Percentiles rank a stretch among this genome's conserved stretches.
phyloP scores from a whole-genome alignment of 2,797 vertebrate genomes.

The Sparidentex hasta region DNA sequence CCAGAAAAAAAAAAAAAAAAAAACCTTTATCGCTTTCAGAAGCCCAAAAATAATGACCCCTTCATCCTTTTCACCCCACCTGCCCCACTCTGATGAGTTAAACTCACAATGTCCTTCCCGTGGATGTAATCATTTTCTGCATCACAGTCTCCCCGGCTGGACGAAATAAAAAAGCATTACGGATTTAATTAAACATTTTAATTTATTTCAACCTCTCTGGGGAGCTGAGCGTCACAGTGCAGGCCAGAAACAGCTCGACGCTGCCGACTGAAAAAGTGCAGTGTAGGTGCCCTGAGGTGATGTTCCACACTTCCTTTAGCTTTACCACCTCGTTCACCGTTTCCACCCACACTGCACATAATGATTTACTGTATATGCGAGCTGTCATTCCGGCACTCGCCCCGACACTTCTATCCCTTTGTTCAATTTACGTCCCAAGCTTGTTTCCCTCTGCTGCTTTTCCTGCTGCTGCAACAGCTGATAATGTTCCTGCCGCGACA shows the following conservation, averaged over 20 bases:
- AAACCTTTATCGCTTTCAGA: background rate
- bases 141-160: constrained; percentile 9
- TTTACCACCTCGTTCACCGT: background rate
- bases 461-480: constrained; percentile 46
- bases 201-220: constrained; percentile 31
- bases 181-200: constrained; percentile 43
- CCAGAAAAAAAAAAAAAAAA: background rate
- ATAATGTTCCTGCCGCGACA: constrained; percentile 37
- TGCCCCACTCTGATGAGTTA: constrained; percentile 4
- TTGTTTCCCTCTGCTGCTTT: background rate
- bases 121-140: background rate
- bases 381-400: background rate
- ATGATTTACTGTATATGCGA: background rate
- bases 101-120: background rate
- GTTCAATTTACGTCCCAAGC: background rate
- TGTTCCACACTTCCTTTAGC: background rate
- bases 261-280: constrained; percentile 4
- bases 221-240: background rate
- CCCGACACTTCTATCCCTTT: background rate
- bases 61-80: background rate
- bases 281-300: background rate
- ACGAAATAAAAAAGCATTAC: constrained; percentile 18
- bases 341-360: constrained; percentile 17
- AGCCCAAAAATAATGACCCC: background rate
- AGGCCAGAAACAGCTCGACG: background rate